Evolutionary conservation across 2,888 invertebrate species (phyloP).

Genomic region (Lucinisca nassula): DNA sequence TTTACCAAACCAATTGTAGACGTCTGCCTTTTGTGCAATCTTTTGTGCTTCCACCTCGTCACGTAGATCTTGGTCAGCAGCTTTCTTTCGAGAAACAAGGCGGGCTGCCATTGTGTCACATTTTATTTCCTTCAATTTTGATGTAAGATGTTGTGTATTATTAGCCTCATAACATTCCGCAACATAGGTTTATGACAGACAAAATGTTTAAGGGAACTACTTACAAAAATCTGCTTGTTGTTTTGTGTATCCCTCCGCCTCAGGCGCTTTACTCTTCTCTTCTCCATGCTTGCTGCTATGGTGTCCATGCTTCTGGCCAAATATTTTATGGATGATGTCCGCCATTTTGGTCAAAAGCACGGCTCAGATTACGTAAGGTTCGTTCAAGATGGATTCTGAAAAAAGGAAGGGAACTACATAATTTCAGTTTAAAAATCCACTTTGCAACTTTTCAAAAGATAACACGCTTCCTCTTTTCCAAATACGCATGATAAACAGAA

Average conservation of each 20-base stretch:
- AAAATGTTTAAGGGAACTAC: conserved; percentile 37
- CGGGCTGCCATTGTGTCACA: background rate
- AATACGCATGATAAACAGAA: too few species aligned
- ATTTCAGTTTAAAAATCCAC: too few species aligned
- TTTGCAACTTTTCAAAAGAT: too few species aligned
- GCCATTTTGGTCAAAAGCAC: conserved; percentile 72
- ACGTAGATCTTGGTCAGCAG: background rate
- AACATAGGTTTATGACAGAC: background rate
- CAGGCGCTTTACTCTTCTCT: conserved; percentile 59
- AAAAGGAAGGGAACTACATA: too few species aligned
- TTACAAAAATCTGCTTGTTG: conserved; percentile 77
- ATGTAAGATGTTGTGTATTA: too few species aligned
- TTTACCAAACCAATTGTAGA: too few species aligned
- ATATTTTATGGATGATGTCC: conserved; percentile 81
- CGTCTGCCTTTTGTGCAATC: background rate
- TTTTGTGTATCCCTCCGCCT: conserved; percentile 71
- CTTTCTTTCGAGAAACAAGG: background rate
- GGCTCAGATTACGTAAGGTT: background rate
- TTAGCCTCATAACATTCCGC: background rate
- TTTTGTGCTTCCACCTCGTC: background rate
- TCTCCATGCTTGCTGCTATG: conserved; percentile 70
- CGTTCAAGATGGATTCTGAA: background rate
- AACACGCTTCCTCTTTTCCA: too few species aligned
- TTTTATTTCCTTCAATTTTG: too few species aligned
- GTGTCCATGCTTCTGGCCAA: conserved; percentile 73